These are phyloP conservation scores for Tinea trinotella DNA, from an alignment of 2,888 invertebrate genomes.

Conservation along the genomic window DNA sequence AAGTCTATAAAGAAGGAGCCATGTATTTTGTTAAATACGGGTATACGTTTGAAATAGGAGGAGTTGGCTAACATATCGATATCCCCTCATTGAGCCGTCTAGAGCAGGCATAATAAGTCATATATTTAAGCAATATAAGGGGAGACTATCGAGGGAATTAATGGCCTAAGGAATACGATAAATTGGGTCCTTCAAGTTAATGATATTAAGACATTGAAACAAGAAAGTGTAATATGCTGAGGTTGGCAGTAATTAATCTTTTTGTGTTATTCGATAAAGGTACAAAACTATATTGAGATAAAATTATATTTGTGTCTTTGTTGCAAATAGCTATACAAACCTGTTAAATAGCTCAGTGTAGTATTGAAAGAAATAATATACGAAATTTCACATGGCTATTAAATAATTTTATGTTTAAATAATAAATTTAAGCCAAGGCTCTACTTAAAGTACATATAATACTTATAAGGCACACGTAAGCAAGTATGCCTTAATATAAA, in stretches of 20 bases:
- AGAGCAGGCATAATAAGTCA: slow-evolving; percentile 12
- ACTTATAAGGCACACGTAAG: no score
- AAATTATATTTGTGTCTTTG: no score
- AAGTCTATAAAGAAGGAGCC: not conserved
- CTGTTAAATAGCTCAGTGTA: no score
- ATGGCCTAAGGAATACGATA: not conserved
- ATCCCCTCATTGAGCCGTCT: slow-evolving; percentile 11
- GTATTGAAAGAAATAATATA: no score
- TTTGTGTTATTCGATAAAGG: no score
- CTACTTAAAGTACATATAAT: not conserved
- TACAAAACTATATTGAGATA: no score
- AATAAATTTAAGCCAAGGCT: no score
- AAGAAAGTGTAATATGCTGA: not conserved
- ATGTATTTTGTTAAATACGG: not conserved
- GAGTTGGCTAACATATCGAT: not conserved
- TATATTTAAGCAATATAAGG: not conserved
- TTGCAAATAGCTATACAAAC: no score
- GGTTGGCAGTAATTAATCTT: not conserved
- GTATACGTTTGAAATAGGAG: not conserved
- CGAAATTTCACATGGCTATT: no score
- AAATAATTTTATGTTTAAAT: no score
- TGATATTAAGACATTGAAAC: not conserved
- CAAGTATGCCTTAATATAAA: not conserved
- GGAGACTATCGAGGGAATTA: not conserved
- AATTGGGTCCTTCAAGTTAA: not conserved